Evolutionary conservation across 2,113 vertebrate genomes (phyloP).

Genomic region (Grammomys surdaster): DNA sequence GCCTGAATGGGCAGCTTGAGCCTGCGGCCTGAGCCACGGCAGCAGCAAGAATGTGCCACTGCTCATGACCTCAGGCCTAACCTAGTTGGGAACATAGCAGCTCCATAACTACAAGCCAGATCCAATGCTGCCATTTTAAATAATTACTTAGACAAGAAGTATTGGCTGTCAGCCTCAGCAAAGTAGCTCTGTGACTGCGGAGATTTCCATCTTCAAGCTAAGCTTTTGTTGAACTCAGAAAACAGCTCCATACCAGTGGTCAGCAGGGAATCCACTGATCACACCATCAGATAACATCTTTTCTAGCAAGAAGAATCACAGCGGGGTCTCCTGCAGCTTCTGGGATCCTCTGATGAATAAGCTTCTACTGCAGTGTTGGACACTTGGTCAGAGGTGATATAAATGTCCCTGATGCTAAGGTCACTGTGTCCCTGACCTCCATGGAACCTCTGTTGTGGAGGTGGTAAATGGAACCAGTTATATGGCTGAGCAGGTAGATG

Average conservation of each 20-base stretch:
- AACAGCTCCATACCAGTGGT: fast-evolving
- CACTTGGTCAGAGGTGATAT: too few relatives aligned
- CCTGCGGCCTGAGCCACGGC: too few relatives aligned
- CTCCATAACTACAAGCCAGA: too few relatives aligned
- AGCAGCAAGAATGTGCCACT: too few relatives aligned
- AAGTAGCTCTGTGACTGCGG: not conserved
- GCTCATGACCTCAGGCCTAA: too few relatives aligned
- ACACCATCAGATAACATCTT: not conserved
- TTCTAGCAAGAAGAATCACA: not conserved
- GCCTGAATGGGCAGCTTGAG: too few relatives aligned
- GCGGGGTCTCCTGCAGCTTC: fast-evolving
- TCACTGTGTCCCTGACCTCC: fast-evolving
- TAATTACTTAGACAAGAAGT: not conserved
- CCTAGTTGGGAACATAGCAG: too few relatives aligned
- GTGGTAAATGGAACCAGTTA: fast-evolving
- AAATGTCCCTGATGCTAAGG: not conserved
- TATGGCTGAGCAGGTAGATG: not conserved
- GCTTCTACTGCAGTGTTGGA: fast-evolving
- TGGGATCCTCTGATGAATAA: fast-evolving
- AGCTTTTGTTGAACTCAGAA: not conserved
- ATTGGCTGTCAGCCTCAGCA: not conserved
- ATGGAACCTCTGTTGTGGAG: fast-evolving
- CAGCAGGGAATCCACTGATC: fast-evolving
- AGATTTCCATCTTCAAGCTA: fast-evolving
- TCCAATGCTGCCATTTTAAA: too few relatives aligned